These are phyloP conservation scores for Metopia argyrocephala DNA, from an alignment of 2,888 invertebrate species.

Conservation along the genomic window DNA sequence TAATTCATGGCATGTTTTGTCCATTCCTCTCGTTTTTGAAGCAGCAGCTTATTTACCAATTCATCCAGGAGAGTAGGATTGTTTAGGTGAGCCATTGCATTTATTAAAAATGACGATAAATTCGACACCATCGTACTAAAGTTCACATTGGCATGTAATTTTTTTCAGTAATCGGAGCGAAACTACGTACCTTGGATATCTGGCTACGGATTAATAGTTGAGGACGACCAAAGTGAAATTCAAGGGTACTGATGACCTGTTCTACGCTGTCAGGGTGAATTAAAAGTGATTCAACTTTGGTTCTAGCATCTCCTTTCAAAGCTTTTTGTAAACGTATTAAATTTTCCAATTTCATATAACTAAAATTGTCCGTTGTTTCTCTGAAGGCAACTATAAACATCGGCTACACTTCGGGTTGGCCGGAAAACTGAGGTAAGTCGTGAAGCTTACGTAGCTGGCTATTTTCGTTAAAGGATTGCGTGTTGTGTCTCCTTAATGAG, in stretches of 20 bases:
- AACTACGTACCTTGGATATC: no score
- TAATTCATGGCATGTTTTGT: background rate
- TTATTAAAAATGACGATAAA: constrained; percentile 7
- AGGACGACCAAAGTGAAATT: constrained; percentile 63
- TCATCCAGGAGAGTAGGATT: no score
- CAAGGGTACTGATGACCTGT: no score
- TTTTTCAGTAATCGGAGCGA: constrained; percentile 50
- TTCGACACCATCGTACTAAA: constrained; percentile 38
- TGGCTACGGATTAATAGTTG: constrained; percentile 61
- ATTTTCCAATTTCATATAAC: no score
- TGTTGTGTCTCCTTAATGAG: background rate
- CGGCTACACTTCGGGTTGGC: constrained; percentile 63
- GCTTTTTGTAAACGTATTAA: no score
- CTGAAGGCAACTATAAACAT: constrained; percentile 54
- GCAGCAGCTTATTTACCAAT: background rate
- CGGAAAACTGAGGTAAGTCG: constrained; percentile 59
- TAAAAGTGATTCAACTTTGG: constrained; percentile 47
- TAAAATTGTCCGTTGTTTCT: constrained; percentile 30
- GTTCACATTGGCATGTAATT: constrained; percentile 49
- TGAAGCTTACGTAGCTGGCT: constrained; percentile 37
- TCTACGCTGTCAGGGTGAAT: constrained; percentile 60
- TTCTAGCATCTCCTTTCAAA: constrained; percentile 54
- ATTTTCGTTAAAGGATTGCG: background rate
- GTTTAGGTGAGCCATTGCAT: background rate
- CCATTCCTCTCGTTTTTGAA: constrained; percentile 8